Conservation (phyloP, 2,113 vertebrate species). For the Cephalopholis sonnerati region DNA sequence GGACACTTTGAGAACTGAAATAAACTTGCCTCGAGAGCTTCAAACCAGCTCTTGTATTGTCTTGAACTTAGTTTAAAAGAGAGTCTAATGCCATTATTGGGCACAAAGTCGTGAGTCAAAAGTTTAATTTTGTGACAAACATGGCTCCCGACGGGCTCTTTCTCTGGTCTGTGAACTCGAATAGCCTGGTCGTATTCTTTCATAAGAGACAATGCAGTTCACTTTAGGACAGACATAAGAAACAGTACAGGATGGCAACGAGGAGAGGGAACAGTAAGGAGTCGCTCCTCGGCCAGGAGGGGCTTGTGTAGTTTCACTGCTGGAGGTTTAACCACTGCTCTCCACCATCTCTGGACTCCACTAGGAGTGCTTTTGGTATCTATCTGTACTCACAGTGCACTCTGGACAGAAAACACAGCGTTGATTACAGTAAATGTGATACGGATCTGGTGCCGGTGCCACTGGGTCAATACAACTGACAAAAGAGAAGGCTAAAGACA, state of each 20-base stretch:
- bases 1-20: background rate
- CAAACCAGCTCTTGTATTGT: background rate
- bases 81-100: conserved; percentile 14
- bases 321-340: conserved; percentile 18
- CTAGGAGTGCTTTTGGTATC: conserved; percentile 24
- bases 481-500: conserved; percentile 33
- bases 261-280: conserved; percentile 15
- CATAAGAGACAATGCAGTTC: conserved; percentile 23
- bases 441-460: conserved; percentile 49
- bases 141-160: conserved; percentile 32
- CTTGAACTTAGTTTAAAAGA: background rate
- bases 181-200: conserved; percentile 23
- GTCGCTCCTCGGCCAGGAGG: background rate
- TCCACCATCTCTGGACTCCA: conserved; percentile 7
- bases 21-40: background rate
- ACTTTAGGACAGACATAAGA: conserved; percentile 21
- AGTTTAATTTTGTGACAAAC: conserved; percentile 44
- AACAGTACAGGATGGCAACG: background rate
- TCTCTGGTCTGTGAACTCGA: conserved; percentile 5
- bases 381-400: conserved; percentile 17
- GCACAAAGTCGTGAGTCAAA: conserved; percentile 39
- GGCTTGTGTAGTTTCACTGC: conserved; percentile 4
- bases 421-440: conserved; percentile 66
- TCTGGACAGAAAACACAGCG: conserved; percentile 56
- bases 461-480: conserved; percentile 66